Percentiles rank a stretch among this genome's conserved stretches.
Evolutionary conservation across 1,140 invertebrate genomes (phyloP).

Genomic region (Neuroterus valhalla): DNA sequence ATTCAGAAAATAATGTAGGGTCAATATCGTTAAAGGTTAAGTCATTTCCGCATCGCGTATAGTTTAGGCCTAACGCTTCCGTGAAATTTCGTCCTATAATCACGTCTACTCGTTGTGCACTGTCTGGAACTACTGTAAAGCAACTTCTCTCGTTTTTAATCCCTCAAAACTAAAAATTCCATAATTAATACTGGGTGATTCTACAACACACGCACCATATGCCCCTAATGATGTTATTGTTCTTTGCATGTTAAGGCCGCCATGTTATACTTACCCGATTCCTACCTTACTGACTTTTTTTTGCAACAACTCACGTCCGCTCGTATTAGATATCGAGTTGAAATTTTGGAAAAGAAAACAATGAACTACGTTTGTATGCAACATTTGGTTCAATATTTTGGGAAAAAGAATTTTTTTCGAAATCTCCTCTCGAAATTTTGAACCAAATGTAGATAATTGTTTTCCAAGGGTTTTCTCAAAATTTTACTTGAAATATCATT

Average conservation of each 20-base stretch:
- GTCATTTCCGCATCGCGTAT: conserved; percentile 37
- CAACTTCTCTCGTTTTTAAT: conserved; percentile 1
- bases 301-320: no score
- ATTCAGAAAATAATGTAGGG: neutral
- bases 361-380: no score
- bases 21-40: conserved; percentile 40
- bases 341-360: no score
- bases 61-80: conserved; percentile 42
- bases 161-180: conserved; percentile 37
- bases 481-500: no score
- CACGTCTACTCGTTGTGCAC: conserved; percentile 36
- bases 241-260: neutral
- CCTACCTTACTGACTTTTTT: no score
- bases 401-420: no score
- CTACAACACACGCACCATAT: neutral
- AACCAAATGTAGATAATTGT: neutral
- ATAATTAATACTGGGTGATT: neutral
- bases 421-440: no score
- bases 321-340: no score
- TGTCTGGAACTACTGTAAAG: conserved; percentile 42
- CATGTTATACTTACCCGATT: no score
- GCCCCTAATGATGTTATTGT: neutral
- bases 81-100: conserved; percentile 46
- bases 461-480: no score
- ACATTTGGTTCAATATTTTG: no score